Evolutionary conservation across 2,888 invertebrate species (phyloP).

Genomic region (Celastrina argiolus): DNA sequence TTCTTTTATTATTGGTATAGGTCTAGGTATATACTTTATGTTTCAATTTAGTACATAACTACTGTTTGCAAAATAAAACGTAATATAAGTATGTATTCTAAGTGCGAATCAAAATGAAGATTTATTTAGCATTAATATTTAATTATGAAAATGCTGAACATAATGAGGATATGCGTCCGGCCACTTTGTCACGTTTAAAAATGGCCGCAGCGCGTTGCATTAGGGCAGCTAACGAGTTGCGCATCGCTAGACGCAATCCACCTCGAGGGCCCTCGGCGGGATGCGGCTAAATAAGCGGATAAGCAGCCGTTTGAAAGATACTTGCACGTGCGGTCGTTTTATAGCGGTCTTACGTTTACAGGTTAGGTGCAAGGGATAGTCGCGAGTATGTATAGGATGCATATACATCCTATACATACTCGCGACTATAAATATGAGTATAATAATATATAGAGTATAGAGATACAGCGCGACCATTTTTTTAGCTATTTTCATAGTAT

Average conservation of each 20-base stretch:
- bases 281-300: slow-evolving; percentile 29
- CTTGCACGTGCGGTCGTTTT: slow-evolving; percentile 10
- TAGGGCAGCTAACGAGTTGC: slow-evolving; percentile 33
- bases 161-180: slow-evolving; percentile 8
- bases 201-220: slow-evolving; percentile 29
- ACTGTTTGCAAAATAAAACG: too few species aligned
- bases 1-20: too few species aligned
- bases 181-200: slow-evolving; percentile 32
- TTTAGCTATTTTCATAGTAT: too few species aligned
- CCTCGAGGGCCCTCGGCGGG: slow-evolving; percentile 28
- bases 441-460: too few species aligned
- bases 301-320: slow-evolving; percentile 14
- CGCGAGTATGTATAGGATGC: too few species aligned
- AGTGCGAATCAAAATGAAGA: too few species aligned
- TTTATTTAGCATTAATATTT: not conserved
- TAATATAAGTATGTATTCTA: too few species aligned
- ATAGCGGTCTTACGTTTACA: not conserved
- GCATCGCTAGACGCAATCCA: slow-evolving; percentile 28
- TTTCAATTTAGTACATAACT: too few species aligned
- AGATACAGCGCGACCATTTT: too few species aligned
- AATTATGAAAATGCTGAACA: not conserved
- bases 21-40: too few species aligned
- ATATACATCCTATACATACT: too few species aligned
- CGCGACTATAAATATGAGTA: too few species aligned
- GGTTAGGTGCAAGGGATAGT: not conserved